A percentile compares a stretch with the other conserved stretches of the same genome.
Conservation (phyloP, 2,113 vertebrate species). For the Todiramphus chloris region DNA sequence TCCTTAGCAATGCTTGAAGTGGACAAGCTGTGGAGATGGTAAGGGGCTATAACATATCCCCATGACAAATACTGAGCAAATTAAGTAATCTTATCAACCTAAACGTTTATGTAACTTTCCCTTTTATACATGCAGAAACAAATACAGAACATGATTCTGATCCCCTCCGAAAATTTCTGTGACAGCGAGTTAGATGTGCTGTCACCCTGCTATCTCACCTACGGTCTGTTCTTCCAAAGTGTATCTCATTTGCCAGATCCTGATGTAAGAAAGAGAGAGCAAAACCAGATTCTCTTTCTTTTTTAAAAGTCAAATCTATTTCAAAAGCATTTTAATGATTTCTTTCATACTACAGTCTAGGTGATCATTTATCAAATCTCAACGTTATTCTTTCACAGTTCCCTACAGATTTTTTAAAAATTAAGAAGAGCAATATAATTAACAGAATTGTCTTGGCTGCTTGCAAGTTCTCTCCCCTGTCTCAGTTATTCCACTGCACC, state of each 20-base stretch:
- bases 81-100: not conserved
- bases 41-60: not conserved
- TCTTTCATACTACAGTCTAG: not conserved
- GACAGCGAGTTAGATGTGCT: not conserved
- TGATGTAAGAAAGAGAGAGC: not conserved
- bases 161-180: not conserved
- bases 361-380: slow-evolving; percentile 5
- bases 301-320: slow-evolving; percentile 21
- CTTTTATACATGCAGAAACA: not conserved
- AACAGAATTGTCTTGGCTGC: not conserved
- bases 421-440: not conserved
- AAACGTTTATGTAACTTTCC: not conserved
- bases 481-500: not conserved
- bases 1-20: not conserved
- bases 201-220: not conserved
- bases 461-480: not conserved
- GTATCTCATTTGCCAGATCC: not conserved
- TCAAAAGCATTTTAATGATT: not conserved
- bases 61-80: not conserved
- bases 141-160: not conserved
- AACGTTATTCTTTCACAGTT: not conserved
- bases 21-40: not conserved
- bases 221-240: not conserved
- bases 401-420: not conserved
- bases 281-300: not conserved